Base-by-base conservation (phyloP, 2,113 vertebrate genomes). In the Malurus cyaneus region DNA sequence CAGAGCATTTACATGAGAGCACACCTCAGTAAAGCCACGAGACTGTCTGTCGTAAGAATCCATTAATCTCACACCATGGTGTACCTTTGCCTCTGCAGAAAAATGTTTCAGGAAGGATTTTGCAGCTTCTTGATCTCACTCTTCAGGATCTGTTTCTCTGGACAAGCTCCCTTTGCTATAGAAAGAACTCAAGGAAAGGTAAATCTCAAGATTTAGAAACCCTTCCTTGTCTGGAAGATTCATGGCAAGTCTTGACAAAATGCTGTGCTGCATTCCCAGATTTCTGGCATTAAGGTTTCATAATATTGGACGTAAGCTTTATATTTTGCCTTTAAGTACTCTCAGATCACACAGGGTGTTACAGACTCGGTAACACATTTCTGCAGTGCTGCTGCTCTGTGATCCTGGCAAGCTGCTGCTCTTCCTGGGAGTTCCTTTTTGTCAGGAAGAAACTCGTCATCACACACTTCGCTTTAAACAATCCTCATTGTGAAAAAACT, bases 191-290 rank as follows among this genome's bases (percentile, higher is more conserved):
- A 44, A 77, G 24, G 18, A 80, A 86, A 32, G 19, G 20, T 50
- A 77, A 80, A 21, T 80, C 54, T 53, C 31, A 65, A 59, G 25
- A 18, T 67, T 86, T 77, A 73, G 67, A 65, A 92, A 59, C 9
- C 20, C 6, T 6, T 60, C 42, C 50, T 72, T 60, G 28, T 57
- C 64, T 83, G 47, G 50, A 73, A 77, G 3, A 59, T 80, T 73
- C 62, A 47, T 80, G 64, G 77, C 26, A 86, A 47, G 39, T 54
- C 85, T 88, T 90, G 92, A 90, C 17, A 57, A 77, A 92, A 89
- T 32, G 46, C 54, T 90, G 34, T 52, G 57, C 65, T 57, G 50
- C 42, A 83, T 90, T 93, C 23, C 47, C 71, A 50, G 67, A 62
- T 19, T 86, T 80, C 60, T 90, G 74, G 36, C 54, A 49, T 2